A percentile compares a stretch with the other conserved stretches of the same genome.
Evolutionary conservation across 2,113 vertebrate genomes (phyloP).

Genomic region (Micronisus gabar): DNA sequence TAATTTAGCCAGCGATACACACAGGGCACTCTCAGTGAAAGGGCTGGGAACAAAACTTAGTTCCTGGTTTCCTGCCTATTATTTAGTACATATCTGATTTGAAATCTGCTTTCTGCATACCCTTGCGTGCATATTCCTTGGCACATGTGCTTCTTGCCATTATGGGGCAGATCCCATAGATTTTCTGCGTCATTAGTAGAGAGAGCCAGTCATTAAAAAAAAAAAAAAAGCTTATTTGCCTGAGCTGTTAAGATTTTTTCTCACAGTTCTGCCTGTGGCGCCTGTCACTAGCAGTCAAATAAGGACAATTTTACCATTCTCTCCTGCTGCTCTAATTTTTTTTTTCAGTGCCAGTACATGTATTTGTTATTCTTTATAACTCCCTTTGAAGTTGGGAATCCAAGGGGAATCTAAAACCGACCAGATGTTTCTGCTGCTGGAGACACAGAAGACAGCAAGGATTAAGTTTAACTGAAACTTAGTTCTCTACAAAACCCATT

Average conservation of each 20-base stretch:
- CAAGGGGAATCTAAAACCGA: constrained; percentile 83
- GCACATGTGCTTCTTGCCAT: constrained; percentile 17
- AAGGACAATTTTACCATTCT: constrained; percentile 84
- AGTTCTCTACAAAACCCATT: constrained; percentile 57
- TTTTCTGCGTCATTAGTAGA: constrained; percentile 52
- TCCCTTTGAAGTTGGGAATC: constrained; percentile 86
- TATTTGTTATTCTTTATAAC: constrained; percentile 86
- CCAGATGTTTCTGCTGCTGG: constrained; percentile 83
- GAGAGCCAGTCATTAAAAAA: constrained; percentile 46
- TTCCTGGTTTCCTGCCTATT: constrained; percentile 38
- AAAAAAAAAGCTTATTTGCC: constrained; percentile 61
- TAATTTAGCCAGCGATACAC: not conserved
- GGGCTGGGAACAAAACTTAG: constrained; percentile 19
- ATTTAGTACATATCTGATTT: constrained; percentile 24
- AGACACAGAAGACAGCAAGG: constrained; percentile 71
- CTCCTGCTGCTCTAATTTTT: constrained; percentile 79
- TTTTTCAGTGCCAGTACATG: constrained; percentile 78
- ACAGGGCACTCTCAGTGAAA: not conserved
- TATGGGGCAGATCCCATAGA: constrained; percentile 47
- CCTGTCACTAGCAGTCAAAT: constrained; percentile 83
- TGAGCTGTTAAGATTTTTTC: constrained; percentile 70
- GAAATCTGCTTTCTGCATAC: constrained; percentile 38
- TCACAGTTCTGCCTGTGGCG: constrained; percentile 74
- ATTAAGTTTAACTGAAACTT: constrained; percentile 80
- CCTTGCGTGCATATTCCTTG: constrained; percentile 8